Base-by-base conservation (phyloP, 2,113 vertebrate genomes). In the Alligator mississippiensis region DNA sequence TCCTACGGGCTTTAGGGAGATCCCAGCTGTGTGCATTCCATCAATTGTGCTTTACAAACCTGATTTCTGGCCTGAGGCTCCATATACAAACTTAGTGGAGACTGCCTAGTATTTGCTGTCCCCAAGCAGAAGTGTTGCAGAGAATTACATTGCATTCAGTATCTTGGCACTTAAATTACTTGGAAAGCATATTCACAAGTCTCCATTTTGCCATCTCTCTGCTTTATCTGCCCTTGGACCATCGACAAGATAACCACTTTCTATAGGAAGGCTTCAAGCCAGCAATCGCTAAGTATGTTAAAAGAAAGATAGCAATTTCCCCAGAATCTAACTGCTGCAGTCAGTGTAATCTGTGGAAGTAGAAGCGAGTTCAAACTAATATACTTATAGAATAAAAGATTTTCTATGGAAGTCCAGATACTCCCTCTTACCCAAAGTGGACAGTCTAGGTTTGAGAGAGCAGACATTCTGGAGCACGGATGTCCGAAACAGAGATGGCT, bases 351-450 rank as follows among this genome's bases (percentile, higher is more conserved):
- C 16, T 24, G 15, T 55, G 21, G 60, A 34, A 38, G 28, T 2
- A 9, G 5, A 9, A 57, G 10, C 25, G 7, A 57, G 3, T 9
- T 66, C 60, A 85, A 74, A 21, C 14, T 74, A 61, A 55, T 13
- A 1, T 18, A 59, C 58, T 83, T 68, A n/a, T 8, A 70, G 28
- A 83, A 62, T 28, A 64, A 77, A 82, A 38, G 1, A 0, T 0
- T 34, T 83, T 24, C 82, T 47, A 1, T 3, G 0, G 2, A 25
- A n/a, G 0, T 28, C 9, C 2, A 2, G 1, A 0, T 3, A 11
- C 16, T 55, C 11, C 59, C 88, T 30, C 63, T 63, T 55, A 60
- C 27, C 54, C 89, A 12, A 55, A 58, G 38, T 0, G 7, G 11
- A 6, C 3, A 87, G 74, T 38, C 47, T 15, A 28, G 18, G 4